Evolutionary conservation across 2,888 invertebrate species (phyloP).

Genomic region (Brachynemurus nebulosus): DNA sequence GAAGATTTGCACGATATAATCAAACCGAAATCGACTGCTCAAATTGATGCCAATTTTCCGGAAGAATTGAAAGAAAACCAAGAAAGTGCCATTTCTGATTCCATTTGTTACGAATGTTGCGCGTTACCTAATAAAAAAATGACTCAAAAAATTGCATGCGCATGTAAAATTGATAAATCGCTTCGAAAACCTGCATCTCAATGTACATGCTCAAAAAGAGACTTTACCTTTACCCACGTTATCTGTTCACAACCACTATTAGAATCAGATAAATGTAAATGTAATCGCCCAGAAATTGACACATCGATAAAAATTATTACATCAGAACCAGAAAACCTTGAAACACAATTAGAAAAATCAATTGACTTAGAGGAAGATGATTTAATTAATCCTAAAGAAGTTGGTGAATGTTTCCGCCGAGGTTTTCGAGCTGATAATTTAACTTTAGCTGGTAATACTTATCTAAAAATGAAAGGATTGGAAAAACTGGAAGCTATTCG

Average conservation of each 20-base stretch:
- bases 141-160: background rate
- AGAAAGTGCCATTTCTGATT: too few species aligned
- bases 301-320: background rate
- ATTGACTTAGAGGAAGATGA: background rate
- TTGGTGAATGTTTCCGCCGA: slow-evolving; percentile 22
- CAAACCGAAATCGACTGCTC: too few species aligned
- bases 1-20: background rate
- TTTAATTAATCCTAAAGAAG: slow-evolving; percentile 19
- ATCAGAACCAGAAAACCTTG: background rate
- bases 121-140: too few species aligned
- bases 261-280: background rate
- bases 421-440: slow-evolving; percentile 23
- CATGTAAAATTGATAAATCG: background rate
- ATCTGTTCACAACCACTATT: background rate
- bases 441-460: slow-evolving; percentile 19
- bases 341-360: background rate
- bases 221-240: too few species aligned
- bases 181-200: background rate
- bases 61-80: too few species aligned
- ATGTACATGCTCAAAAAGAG: too few species aligned
- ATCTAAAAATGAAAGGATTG: slow-evolving; percentile 18
- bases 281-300: background rate
- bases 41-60: too few species aligned
- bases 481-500: slow-evolving; percentile 18
- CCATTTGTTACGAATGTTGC: too few species aligned